These are phyloP conservation scores for Pseudomyrmex concolor DNA, from an alignment of 1,140 invertebrate genomes.

Conservation along the genomic window DNA sequence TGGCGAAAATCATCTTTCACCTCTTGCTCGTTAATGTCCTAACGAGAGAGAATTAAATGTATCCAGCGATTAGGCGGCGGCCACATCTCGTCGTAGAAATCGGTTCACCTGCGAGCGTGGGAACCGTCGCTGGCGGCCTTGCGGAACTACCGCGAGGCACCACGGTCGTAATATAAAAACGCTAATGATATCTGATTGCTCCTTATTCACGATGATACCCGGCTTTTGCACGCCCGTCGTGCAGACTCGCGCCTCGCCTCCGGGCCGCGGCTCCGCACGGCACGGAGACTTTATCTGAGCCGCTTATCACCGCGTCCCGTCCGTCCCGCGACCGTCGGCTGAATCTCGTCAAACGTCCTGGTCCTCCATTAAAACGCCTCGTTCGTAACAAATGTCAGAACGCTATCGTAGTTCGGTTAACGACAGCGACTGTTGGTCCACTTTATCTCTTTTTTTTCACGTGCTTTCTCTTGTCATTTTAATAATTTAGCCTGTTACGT, in stretches of 20 bases:
- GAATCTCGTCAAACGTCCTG: constrained; percentile 70
- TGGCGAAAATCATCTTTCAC: constrained; percentile 61
- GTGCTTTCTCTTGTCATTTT: background rate
- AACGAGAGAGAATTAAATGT: constrained; percentile 69
- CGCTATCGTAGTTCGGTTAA: constrained; percentile 24
- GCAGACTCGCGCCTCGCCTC: constrained; percentile 76
- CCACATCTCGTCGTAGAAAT: constrained; percentile 73
- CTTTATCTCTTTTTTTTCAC: background rate
- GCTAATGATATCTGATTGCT: constrained; percentile 84
- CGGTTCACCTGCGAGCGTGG: constrained; percentile 72
- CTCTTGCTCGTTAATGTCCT: constrained; percentile 51
- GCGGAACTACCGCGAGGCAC: constrained; percentile 74
- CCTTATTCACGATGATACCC: constrained; percentile 82
- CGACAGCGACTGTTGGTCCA: constrained; percentile 37
- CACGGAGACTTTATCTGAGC: constrained; percentile 70
- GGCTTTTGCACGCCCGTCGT: constrained; percentile 71
- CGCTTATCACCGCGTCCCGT: constrained; percentile 72
- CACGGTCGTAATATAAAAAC: constrained; percentile 74
- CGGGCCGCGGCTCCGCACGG: constrained; percentile 27
- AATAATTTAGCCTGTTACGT: background rate
- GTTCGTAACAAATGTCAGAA: constrained; percentile 51
- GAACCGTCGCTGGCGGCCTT: constrained; percentile 72
- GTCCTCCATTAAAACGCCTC: constrained; percentile 50
- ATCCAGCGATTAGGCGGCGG: constrained; percentile 60
- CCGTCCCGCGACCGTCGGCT: constrained; percentile 45